phyloP scores from a whole-genome alignment of 2,797 vertebrate species.

The Cuniculus paca region DNA sequence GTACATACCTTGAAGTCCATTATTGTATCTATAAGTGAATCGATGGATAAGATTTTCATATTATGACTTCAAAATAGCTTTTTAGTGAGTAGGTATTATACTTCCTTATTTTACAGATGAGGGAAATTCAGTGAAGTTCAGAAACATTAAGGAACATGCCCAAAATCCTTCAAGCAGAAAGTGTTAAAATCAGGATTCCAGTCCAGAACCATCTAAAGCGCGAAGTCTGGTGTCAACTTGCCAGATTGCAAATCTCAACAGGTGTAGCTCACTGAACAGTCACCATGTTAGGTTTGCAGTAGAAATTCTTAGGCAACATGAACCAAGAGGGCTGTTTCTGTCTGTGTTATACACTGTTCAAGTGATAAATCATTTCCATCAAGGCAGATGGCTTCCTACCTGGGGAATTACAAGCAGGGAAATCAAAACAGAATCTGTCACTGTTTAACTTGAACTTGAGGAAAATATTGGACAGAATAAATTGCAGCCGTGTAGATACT shows the following conservation, averaged over 20 bases:
- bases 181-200: background rate
- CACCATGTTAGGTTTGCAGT: background rate
- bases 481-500: background rate
- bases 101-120: background rate
- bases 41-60: background rate
- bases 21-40: background rate
- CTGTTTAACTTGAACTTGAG: constrained; percentile 61
- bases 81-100: background rate
- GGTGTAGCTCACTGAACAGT: background rate
- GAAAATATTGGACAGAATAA: background rate
- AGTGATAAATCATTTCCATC: constrained; percentile 34
- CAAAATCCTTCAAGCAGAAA: background rate
- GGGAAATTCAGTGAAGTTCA: background rate
- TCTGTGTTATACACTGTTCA: background rate
- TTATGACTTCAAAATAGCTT: background rate
- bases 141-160: background rate
- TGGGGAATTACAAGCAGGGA: constrained; percentile 26
- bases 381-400: constrained; percentile 65
- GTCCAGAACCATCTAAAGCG: background rate
- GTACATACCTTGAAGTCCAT: background rate
- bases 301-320: background rate
- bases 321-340: background rate
- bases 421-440: constrained; percentile 61
- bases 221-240: background rate
- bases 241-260: background rate